Evolutionary conservation across 35 echinoderm and acorn worm genomes (phyloP).

Genomic region (Hemicentrotus pulcherrimus): DNA sequence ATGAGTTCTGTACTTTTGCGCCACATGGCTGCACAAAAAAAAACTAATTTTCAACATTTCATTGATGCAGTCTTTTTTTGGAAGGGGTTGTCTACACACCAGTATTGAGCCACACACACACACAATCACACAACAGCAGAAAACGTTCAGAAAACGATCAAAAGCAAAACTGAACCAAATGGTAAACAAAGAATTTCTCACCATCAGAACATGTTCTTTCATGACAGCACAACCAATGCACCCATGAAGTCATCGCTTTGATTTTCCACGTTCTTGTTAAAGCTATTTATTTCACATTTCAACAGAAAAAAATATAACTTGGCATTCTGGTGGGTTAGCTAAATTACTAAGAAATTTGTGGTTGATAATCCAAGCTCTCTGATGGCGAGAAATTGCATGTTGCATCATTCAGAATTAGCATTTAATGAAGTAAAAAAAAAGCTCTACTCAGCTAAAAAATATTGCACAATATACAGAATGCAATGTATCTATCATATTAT

Average conservation of each 20-base stretch:
- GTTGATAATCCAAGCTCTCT: neutral
- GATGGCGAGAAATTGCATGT: neutral
- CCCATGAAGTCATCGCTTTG: too few relatives aligned
- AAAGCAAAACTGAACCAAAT: neutral
- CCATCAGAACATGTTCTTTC: neutral
- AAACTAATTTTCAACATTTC: neutral
- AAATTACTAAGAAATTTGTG: neutral
- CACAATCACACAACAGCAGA: too few relatives aligned
- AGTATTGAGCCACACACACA: neutral
- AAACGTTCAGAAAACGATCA: neutral
- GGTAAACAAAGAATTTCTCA: neutral
- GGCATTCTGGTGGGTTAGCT: neutral
- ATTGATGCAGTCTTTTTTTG: neutral
- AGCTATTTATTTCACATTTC: too few relatives aligned
- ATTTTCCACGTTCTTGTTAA: too few relatives aligned
- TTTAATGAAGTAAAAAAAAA: too few relatives aligned
- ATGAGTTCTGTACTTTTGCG: neutral
- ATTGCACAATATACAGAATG: too few relatives aligned
- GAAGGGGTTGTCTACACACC: neutral
- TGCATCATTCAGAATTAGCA: neutral
- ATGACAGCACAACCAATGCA: neutral
- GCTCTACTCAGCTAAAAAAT: too few relatives aligned
- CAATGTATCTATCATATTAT: too few relatives aligned
- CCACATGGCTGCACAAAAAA: neutral
- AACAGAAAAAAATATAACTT: too few relatives aligned